Percentiles rank a stretch among this genome's conserved stretches.
These are phyloP conservation scores for Calcarius lapponicus DNA, from an alignment of 2,797 vertebrate species.

Conservation along the genomic window DNA sequence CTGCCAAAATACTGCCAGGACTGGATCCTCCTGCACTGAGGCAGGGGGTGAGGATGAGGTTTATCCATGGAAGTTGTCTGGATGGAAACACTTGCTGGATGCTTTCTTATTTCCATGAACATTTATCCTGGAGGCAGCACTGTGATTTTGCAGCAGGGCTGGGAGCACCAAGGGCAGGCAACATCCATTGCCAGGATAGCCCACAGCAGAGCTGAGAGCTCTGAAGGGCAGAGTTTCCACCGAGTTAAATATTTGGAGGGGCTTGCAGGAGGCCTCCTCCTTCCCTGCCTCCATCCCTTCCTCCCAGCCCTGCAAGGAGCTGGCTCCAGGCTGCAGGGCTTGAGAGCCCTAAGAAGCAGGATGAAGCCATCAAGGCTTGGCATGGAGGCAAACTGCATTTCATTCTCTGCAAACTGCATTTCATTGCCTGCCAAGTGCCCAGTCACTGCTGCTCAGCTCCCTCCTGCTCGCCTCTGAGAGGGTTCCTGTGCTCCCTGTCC, in stretches of 20 bases:
- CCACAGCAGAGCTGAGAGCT: not conserved
- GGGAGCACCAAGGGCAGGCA: not conserved
- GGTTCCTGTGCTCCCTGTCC: rapidly evolving
- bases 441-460: not conserved
- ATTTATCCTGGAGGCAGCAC: not conserved
- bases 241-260: not conserved
- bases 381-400: not conserved
- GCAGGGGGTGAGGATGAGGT: not conserved
- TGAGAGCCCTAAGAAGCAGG: not conserved
- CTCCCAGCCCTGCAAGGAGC: not conserved
- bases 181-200: not conserved
- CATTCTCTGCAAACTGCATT: not conserved
- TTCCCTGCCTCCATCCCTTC: not conserved
- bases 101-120: not conserved
- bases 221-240: not conserved
- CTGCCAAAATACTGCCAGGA: not conserved
- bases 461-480: not conserved
- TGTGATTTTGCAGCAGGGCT: not conserved
- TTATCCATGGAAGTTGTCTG: not conserved
- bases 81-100: not conserved
- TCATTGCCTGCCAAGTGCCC: slow-evolving; percentile 34
- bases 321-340: not conserved
- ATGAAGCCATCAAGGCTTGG: slow-evolving; percentile 45
- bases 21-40: not conserved
- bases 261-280: not conserved